Conservation (phyloP, 1,140 invertebrate species). For the Rhagoletis zephyria region DNA sequence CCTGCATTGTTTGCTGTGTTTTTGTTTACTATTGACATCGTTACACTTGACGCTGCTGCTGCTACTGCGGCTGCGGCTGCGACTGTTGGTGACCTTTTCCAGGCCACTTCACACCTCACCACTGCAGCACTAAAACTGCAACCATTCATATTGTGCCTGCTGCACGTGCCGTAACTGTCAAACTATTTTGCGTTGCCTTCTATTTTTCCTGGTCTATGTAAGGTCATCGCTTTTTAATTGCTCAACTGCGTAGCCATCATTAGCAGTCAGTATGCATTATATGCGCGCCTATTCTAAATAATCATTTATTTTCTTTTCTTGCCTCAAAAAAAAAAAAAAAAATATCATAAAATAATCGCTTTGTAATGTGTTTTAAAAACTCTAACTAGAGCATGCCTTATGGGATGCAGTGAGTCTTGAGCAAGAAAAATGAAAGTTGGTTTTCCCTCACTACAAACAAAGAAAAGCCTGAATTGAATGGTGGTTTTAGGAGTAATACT, state of each 20-base stretch:
- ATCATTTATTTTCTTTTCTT: neutral
- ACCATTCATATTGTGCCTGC: neutral
- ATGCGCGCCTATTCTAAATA: neutral
- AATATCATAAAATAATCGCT: too few species aligned
- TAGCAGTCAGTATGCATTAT: neutral
- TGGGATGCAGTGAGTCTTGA: too few species aligned
- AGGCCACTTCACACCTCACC: constrained; percentile 9
- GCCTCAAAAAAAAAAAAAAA: too few species aligned
- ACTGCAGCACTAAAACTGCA: too few species aligned
- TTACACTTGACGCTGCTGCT: constrained; percentile 15
- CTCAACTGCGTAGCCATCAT: constrained; percentile 49
- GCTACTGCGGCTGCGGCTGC: neutral
- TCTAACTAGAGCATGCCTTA: too few species aligned
- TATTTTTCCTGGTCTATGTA: constrained; percentile 4
- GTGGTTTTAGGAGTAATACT: too few species aligned
- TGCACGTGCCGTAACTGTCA: neutral
- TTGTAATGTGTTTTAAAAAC: too few species aligned
- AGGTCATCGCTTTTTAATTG: constrained; percentile 34
- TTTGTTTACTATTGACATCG: constrained; percentile 35
- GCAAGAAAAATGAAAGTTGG: too few species aligned
- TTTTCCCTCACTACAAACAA: too few species aligned
- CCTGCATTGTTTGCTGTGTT: constrained; percentile 2
- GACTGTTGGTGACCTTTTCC: neutral
- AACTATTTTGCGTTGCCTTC: neutral
- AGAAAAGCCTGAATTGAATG: too few species aligned